These are phyloP conservation scores for Etheostoma spectabile DNA, from an alignment of 2,113 vertebrate species.

Conservation along the genomic window DNA sequence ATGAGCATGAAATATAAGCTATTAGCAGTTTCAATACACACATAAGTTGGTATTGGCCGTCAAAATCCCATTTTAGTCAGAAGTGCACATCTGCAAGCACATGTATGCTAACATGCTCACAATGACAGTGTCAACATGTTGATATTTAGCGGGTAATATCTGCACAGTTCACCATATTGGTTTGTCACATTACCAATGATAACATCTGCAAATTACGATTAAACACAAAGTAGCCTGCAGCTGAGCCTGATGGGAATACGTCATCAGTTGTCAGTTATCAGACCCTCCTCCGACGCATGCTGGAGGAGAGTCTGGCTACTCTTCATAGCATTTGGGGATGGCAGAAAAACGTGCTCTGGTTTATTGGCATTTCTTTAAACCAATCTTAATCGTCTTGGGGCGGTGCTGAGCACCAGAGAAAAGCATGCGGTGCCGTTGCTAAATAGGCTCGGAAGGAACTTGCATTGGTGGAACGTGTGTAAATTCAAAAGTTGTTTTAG, in stretches of 20 bases:
- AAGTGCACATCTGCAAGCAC: neutral
- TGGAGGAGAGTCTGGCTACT: no score
- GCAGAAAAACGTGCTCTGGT: no score
- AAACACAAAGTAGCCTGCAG: neutral
- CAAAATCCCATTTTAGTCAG: neutral
- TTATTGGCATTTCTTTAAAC: no score
- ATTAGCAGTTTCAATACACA: no score
- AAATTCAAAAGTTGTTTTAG: no score
- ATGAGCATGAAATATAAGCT: neutral
- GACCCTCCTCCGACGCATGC: no score
- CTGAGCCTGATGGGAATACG: neutral
- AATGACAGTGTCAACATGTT: neutral
- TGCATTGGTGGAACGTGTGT: no score
- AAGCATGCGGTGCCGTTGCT: no score
- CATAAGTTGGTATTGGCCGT: neutral
- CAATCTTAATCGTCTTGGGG: no score
- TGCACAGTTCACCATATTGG: neutral
- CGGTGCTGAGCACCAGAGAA: no score
- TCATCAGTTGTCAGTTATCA: neutral
- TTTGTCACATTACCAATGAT: neutral
- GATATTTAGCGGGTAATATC: neutral
- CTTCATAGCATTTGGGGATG: no score
- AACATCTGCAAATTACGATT: neutral
- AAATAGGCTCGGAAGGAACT: no score
- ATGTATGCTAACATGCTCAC: neutral